phyloP scores from a whole-genome alignment of 2,113 vertebrate species.

The Ammodytes marinus region DNA sequence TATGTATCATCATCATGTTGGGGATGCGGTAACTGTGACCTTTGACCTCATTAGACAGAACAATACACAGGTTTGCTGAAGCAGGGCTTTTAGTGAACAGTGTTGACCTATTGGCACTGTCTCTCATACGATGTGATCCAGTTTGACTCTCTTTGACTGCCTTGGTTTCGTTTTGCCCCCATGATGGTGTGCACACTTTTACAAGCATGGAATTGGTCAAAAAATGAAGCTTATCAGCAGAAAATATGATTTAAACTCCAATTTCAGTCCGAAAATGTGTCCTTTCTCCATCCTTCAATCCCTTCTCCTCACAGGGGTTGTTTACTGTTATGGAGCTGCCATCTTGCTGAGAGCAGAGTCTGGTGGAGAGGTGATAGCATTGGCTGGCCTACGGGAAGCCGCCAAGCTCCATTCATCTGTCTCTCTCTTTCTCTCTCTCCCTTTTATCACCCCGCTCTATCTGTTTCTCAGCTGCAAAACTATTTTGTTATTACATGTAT shows the following conservation, averaged over 20 bases:
- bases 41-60: conserved; percentile 17
- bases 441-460: conserved; percentile 58
- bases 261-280: background rate
- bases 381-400: conserved; percentile 58
- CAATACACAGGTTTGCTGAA: background rate
- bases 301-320: conserved; percentile 26
- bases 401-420: conserved; percentile 58
- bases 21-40: background rate
- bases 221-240: background rate
- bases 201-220: background rate
- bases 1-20: background rate
- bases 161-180: background rate
- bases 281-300: background rate
- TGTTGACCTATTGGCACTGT: background rate
- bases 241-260: conserved; percentile 8
- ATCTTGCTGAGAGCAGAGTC: conserved; percentile 68
- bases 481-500: conserved; percentile 50
- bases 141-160: background rate
- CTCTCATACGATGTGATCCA: background rate
- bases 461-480: conserved; percentile 55
- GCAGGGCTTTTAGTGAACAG: background rate
- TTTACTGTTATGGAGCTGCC: conserved; percentile 53
- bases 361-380: conserved; percentile 66
- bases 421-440: conserved; percentile 58
- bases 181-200: background rate